Evolutionary conservation across 2,797 vertebrate species (phyloP).

Genomic region (Eulemur rubriventer): DNA sequence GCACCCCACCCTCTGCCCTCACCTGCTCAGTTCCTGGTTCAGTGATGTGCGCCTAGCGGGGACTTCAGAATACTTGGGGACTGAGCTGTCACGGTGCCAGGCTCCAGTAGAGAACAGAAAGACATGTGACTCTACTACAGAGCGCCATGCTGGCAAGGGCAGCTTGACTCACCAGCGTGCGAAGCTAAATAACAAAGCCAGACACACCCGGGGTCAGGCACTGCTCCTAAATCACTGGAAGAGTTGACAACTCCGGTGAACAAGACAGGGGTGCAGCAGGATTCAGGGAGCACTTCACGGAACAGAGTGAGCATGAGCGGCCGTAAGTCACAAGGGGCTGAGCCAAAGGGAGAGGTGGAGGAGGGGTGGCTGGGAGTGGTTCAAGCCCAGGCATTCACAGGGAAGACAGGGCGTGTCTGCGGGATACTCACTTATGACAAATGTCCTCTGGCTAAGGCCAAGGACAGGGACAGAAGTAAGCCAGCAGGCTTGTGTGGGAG

Average conservation of each 20-base stretch:
- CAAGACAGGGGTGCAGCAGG: fast-evolving
- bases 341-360: neutral
- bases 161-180: neutral
- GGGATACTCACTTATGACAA: neutral
- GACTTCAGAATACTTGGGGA: neutral
- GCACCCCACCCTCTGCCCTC: neutral
- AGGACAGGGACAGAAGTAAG: neutral
- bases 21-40: neutral
- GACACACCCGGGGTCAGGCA: neutral
- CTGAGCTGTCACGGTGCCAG: neutral
- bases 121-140: neutral
- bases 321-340: neutral
- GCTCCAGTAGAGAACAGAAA: neutral
- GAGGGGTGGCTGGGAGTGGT: neutral
- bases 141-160: neutral
- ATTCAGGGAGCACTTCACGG: neutral
- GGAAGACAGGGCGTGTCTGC: neutral
- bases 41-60: fast-evolving
- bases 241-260: neutral
- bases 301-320: neutral
- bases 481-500: neutral
- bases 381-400: neutral
- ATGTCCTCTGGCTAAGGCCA: neutral
- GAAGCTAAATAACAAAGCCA: neutral
- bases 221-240: neutral